Evolutionary conservation across 1,140 invertebrate species (phyloP).

Genomic region (Drepana arcuata): DNA sequence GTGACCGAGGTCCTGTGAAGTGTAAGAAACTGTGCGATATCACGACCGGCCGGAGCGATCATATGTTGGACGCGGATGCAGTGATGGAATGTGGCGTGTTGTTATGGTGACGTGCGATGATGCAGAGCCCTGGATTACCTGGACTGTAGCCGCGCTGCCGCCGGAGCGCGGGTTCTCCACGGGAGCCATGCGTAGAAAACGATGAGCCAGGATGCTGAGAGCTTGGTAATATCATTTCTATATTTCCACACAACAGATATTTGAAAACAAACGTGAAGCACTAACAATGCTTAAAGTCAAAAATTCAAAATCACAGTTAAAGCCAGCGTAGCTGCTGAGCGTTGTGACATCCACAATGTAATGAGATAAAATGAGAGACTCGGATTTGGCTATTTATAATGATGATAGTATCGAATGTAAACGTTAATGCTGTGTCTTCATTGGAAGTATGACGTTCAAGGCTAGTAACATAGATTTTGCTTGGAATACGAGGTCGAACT

Average conservation of each 20-base stretch:
- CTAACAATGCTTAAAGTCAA: not conserved
- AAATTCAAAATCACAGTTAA: not conserved
- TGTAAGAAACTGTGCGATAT: conserved; percentile 66
- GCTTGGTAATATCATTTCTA: conserved; percentile 68
- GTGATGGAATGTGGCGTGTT: conserved; percentile 67
- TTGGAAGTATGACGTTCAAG: conserved; percentile 24
- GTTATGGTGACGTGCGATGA: conserved; percentile 60
- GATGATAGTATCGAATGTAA: conserved; percentile 44
- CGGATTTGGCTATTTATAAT: conserved; percentile 47
- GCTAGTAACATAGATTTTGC: conserved; percentile 12
- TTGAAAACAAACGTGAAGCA: not conserved
- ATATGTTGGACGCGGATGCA: conserved; percentile 70
- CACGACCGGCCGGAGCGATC: conserved; percentile 61
- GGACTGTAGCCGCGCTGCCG: conserved; percentile 39
- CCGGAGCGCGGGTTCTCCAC: conserved; percentile 44
- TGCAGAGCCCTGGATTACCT: conserved; percentile 50
- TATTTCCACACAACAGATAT: conserved; percentile 14
- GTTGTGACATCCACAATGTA: conserved; percentile 2
- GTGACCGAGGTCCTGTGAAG: no score
- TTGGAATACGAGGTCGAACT: no score
- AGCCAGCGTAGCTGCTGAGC: not conserved
- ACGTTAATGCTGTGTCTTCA: conserved; percentile 15
- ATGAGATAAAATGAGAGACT: conserved; percentile 26
- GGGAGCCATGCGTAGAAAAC: conserved; percentile 67
- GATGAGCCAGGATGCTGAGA: conserved; percentile 69